A percentile compares a stretch with the other conserved stretches of the same genome.
Conservation (phyloP, 2,113 vertebrate species). For the Oenanthe melanoleuca region DNA sequence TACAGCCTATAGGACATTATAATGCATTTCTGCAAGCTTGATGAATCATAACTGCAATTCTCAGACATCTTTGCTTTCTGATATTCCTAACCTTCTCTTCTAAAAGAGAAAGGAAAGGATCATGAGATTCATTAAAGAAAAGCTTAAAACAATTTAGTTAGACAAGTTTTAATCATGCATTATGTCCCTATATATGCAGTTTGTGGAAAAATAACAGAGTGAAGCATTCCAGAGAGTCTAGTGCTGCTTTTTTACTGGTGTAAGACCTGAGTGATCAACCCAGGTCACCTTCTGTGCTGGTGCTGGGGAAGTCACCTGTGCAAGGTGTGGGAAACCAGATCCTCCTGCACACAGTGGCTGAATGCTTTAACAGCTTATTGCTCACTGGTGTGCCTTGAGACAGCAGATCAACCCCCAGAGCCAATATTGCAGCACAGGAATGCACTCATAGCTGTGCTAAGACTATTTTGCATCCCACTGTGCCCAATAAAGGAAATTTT, state of each 20-base stretch:
- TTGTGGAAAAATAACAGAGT: neutral
- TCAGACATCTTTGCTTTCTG: constrained; percentile 13
- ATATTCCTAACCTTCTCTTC: neutral
- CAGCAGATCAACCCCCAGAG: neutral
- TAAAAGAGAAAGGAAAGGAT: neutral
- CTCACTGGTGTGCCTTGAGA: neutral
- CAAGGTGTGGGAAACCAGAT: neutral
- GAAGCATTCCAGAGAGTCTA: neutral
- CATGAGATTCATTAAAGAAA: neutral
- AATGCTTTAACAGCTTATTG: rapidly evolving
- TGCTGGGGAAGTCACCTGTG: neutral
- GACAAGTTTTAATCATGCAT: neutral
- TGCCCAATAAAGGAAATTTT: neutral
- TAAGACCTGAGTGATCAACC: neutral
- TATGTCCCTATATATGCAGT: rapidly evolving
- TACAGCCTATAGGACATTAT: constrained; percentile 70
- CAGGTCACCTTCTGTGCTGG: neutral
- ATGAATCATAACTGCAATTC: constrained; percentile 50
- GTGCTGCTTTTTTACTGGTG: neutral
- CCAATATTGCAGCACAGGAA: neutral
- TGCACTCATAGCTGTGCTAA: too few relatives aligned
- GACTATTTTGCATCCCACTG: neutral
- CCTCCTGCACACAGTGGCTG: rapidly evolving
- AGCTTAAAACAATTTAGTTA: neutral
- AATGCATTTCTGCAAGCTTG: constrained; percentile 65